Evolutionary conservation across 2,797 vertebrate species (phyloP).

Genomic region (Epinephelus malabaricus): DNA sequence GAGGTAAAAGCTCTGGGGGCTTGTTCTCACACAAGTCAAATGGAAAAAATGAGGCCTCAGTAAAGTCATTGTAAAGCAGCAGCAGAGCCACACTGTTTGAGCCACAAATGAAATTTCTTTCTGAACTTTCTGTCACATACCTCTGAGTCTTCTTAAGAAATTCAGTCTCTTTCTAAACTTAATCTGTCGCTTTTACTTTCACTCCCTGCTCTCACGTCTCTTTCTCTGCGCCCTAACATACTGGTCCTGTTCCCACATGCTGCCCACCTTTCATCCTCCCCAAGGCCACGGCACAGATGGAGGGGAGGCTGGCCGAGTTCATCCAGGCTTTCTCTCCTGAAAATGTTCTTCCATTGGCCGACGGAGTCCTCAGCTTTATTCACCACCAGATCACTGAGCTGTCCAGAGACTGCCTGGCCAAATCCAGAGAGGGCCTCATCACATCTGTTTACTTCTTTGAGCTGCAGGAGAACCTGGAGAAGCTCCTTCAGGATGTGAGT

Average conservation of each 20-base stretch:
- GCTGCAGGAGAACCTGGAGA: slow-evolving; percentile 95
- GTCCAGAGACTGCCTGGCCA: slow-evolving; percentile 92
- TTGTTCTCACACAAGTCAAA: slow-evolving; percentile 31
- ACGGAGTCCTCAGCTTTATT: slow-evolving; percentile 95
- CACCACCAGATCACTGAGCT: slow-evolving; percentile 95
- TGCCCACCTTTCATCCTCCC: not conserved
- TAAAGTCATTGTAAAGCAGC: slow-evolving; percentile 19
- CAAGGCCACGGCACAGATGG: slow-evolving; percentile 95
- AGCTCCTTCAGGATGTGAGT: slow-evolving; percentile 92
- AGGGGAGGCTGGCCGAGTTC: slow-evolving; percentile 90
- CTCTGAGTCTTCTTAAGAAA: slow-evolving; percentile 13
- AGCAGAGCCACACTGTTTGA: not conserved
- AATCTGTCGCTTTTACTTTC: not conserved
- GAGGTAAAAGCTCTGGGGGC: slow-evolving; percentile 39
- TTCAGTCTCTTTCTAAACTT: not conserved
- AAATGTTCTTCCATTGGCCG: slow-evolving; percentile 89
- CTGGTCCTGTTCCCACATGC: not conserved
- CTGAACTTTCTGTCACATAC: slow-evolving; percentile 21
- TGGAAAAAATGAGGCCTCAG: not conserved
- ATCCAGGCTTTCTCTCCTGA: slow-evolving; percentile 89
- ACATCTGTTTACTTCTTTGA: slow-evolving; percentile 95
- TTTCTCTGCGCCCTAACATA: not conserved
- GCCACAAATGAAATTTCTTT: slow-evolving; percentile 11
- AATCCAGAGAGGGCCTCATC: slow-evolving; percentile 92
- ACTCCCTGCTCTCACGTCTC: not conserved